Conservation (phyloP, 2,888 invertebrate genomes). For the Teleogryllus oceanicus region DNA sequence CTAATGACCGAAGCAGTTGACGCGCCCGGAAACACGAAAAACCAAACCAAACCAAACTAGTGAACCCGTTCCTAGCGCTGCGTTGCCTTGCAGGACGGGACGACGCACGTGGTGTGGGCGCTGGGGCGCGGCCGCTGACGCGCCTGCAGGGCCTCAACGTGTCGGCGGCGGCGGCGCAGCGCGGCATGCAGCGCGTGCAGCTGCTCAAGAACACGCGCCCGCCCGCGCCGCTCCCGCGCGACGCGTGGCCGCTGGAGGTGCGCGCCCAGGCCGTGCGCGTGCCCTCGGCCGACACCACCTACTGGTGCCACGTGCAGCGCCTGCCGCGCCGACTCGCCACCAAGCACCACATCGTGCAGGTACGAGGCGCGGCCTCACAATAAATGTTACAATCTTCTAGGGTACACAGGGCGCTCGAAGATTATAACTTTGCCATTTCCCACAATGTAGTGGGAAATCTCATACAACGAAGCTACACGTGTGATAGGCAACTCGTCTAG, state of each 20-base stretch:
- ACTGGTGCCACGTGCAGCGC: conserved; percentile 89
- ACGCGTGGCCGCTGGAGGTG: conserved; percentile 59
- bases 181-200: conserved; percentile 76
- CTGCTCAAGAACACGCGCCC: conserved; percentile 56
- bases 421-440: not conserved
- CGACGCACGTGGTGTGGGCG: conserved; percentile 84
- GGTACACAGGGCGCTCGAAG: too few species aligned
- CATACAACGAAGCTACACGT: too few species aligned
- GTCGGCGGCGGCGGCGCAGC: conserved; percentile 51
- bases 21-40: too few species aligned
- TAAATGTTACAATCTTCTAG: too few species aligned
- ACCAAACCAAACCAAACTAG: too few species aligned
- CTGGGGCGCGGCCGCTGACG: conserved; percentile 68
- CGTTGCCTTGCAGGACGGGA: conserved; percentile 65
- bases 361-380: conserved; percentile 38
- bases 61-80: too few species aligned
- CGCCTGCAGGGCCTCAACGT: conserved; percentile 64
- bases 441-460: too few species aligned
- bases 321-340: conserved; percentile 64
- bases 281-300: conserved; percentile 86
- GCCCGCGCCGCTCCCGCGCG: conserved; percentile 47
- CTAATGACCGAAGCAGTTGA: too few species aligned
- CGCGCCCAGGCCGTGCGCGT: conserved; percentile 65
- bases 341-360: conserved; percentile 73
- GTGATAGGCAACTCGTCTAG: too few species aligned